Evolutionary conservation across 1,140 invertebrate genomes (phyloP).

Genomic region (Linepithema humile): DNA sequence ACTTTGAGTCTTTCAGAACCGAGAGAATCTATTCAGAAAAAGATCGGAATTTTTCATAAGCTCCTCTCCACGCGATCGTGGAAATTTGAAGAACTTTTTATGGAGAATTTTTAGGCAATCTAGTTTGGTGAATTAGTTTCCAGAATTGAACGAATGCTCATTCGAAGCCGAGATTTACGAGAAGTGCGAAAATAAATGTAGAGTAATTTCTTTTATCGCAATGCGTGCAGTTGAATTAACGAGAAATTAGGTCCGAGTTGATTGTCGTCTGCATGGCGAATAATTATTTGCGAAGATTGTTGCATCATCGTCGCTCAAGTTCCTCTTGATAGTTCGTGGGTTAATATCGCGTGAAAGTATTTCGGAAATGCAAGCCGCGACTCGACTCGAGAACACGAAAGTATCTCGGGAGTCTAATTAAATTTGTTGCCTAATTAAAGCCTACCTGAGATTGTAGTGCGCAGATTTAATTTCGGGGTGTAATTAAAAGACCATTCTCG

Average conservation of each 20-base stretch:
- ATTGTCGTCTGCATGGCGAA: not conserved
- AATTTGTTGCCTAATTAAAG: slow-evolving; percentile 44
- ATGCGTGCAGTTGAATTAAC: not conserved
- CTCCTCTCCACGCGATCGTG: not conserved
- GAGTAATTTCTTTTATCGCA: not conserved
- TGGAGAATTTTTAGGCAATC: not conserved
- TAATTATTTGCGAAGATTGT: slow-evolving; percentile 17
- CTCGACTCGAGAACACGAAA: not conserved
- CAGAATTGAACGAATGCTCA: not conserved
- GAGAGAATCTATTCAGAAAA: not conserved
- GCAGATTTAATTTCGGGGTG: slow-evolving; percentile 39
- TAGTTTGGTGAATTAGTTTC: not conserved
- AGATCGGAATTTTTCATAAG: slow-evolving; percentile 18
- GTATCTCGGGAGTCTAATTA: slow-evolving; percentile 35
- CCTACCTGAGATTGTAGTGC: slow-evolving; percentile 24
- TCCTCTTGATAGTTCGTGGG: not conserved
- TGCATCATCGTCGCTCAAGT: slow-evolving; percentile 2
- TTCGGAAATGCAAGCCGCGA: slow-evolving; percentile 25
- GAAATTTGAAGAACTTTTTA: not conserved
- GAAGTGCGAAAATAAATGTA: not conserved
- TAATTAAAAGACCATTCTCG: slow-evolving; percentile 49
- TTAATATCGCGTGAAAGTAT: slow-evolving; percentile 30
- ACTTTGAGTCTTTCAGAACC: not conserved
- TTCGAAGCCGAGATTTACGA: too few species aligned
- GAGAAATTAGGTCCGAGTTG: not conserved